Percentiles rank a stretch among this genome's conserved stretches.
phyloP scores from a whole-genome alignment of 2,113 vertebrate species.

The Hippolais icterina region DNA sequence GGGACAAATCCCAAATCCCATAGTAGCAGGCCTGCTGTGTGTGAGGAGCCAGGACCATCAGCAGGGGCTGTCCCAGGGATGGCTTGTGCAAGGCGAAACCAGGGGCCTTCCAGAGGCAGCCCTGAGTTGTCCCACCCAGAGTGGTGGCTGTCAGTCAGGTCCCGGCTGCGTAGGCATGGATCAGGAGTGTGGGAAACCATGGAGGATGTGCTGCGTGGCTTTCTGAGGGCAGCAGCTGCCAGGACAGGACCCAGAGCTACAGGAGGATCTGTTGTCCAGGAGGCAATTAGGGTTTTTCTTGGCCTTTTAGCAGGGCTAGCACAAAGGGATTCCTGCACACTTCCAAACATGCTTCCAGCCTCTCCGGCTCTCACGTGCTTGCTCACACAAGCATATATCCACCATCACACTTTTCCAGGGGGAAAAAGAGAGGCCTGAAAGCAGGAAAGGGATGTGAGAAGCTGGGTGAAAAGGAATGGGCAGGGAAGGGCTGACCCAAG shows the following conservation, averaged over 20 bases:
- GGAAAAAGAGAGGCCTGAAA: background rate
- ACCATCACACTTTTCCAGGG: background rate
- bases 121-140: background rate
- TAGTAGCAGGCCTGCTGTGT: background rate
- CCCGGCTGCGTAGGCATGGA: rapidly evolving
- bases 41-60: background rate
- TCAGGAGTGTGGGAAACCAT: background rate
- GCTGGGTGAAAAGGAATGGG: background rate
- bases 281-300: background rate
- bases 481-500: conserved; percentile 28
- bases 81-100: background rate
- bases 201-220: background rate
- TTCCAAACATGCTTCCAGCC: background rate
- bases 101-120: background rate
- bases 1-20: background rate
- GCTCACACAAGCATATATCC: background rate
- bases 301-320: background rate
- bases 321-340: background rate
- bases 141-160: background rate
- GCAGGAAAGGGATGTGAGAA: background rate
- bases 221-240: background rate
- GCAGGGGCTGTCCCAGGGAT: background rate
- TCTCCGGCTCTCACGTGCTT: background rate
- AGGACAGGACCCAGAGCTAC: background rate
- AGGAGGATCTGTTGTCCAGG: background rate